Percentiles rank a stretch among this genome's conserved stretches.
Conservation (phyloP, 2,113 vertebrate genomes). For the Pteruthius melanotis region DNA sequence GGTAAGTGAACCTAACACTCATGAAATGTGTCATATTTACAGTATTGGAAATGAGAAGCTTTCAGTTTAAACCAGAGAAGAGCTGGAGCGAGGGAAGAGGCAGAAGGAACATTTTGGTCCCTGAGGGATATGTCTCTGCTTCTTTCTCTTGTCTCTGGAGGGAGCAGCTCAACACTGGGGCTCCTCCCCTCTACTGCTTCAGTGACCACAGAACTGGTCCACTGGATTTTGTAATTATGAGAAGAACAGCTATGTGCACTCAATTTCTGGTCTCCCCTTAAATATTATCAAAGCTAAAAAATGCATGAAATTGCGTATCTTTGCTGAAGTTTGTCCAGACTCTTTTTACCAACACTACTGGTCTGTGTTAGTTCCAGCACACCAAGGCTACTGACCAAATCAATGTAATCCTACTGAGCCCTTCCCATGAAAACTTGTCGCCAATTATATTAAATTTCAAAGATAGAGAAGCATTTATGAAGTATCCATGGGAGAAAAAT, state of each 20-base stretch:
- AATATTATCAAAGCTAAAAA: background rate
- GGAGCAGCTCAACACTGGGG: background rate
- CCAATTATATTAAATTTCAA: background rate
- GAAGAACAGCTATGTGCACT: background rate
- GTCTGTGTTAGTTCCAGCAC: background rate
- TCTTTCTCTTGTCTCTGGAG: background rate
- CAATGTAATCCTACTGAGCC: background rate
- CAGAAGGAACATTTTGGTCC: background rate
- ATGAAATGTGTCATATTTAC: background rate
- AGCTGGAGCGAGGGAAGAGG: background rate
- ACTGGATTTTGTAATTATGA: background rate
- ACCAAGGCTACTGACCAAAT: background rate
- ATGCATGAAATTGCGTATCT: fast-evolving
- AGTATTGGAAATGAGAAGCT: background rate
- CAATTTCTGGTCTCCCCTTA: background rate
- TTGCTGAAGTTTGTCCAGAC: background rate
- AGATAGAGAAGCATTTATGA: background rate
- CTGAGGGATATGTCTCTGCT: background rate
- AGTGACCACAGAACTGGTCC: background rate
- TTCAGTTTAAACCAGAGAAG: background rate
- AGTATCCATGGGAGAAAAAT: background rate
- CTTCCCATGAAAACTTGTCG: background rate
- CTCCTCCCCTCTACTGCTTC: background rate
- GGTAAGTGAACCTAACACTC: background rate
- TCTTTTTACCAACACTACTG: background rate